These are phyloP conservation scores for Cryptus viduatorius DNA, from an alignment of 2,888 invertebrate species.

Conservation along the genomic window DNA sequence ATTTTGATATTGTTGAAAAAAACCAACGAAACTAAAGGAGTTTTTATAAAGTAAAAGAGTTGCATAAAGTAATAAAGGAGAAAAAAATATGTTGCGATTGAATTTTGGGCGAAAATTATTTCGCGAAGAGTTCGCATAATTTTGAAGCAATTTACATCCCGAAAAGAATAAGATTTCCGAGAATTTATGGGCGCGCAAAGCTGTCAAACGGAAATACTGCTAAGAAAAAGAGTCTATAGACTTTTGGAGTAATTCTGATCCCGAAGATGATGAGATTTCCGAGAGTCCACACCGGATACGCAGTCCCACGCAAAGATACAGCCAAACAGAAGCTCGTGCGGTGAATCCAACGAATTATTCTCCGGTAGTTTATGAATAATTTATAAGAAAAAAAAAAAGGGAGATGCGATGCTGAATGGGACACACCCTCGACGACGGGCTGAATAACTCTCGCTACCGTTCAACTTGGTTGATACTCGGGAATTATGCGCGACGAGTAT, in stretches of 20 bases:
- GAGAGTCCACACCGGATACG: neutral
- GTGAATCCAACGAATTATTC: constrained; percentile 50
- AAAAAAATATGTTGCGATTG: too few species aligned
- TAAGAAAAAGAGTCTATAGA: neutral
- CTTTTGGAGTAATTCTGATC: neutral
- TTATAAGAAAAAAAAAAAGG: constrained; percentile 28
- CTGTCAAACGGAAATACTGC: too few species aligned
- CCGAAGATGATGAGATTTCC: constrained; percentile 4
- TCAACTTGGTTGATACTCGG: constrained; percentile 5
- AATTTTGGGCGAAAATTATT: too few species aligned
- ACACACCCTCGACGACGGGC: constrained; percentile 48
- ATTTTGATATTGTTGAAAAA: too few species aligned
- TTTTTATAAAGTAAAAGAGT: too few species aligned
- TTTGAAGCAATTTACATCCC: too few species aligned
- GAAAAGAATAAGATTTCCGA: too few species aligned
- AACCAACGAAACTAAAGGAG: neutral
- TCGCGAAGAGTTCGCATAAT: too few species aligned
- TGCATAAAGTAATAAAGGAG: too few species aligned
- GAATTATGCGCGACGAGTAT: neutral
- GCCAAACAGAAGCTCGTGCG: neutral
- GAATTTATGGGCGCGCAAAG: too few species aligned
- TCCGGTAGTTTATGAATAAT: constrained; percentile 57
- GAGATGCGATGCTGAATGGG: constrained; percentile 25
- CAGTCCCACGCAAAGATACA: constrained; percentile 41
- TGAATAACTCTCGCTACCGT: constrained; percentile 51